Evolutionary conservation across 23 tunicate species (phyloP), one percentile per base, ranked within the genome.

Genomic region (Ciona savignyi): DNA sequence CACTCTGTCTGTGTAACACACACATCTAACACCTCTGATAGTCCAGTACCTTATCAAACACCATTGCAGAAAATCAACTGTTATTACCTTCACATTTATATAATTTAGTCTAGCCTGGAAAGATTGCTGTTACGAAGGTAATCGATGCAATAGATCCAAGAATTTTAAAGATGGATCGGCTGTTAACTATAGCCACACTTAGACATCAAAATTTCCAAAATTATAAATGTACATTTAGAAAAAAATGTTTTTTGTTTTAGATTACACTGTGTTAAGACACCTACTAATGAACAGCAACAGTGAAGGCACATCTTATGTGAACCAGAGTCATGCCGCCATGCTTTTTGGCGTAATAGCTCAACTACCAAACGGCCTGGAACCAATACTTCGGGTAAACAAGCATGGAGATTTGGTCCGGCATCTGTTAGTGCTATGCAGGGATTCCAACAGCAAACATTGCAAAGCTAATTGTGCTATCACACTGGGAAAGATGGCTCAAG

Each of bases 291-390:
- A 42, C 23, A 33, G 23, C 15, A 81, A 71, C 30, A 51, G 32
- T 4, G 67, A 35, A 33, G 73, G 56, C 2, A 67, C 66, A 0
- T 80, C 73, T 23, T 51, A 70, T 28, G 61, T 88, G 25, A 88
- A 88, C 78, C 96, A 88, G 30, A 86, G 96, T 33, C 84, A 82
- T 51, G 88, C 56, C 20, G 96, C 87, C 2, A 27, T 82, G 25
- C 29, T 88, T 73, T 51, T 88, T 26, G 96, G 96, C 21, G 62
- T 32, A 63, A 33, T 88, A 3, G 73, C 96, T 27, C 30, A 30
- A 21, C 25, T 74, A 19, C 73, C 72, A 3, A 25, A 64, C 25
- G 69, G 51, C 49, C 32, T 72, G 63, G 76, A 72, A 24, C 64
- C 49, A 25, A 42, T 42, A 9, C 56, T 42, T 42, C 11, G 11